Conservation (phyloP, 2,797 vertebrate genomes). For the Anomalospiza imberbis region DNA sequence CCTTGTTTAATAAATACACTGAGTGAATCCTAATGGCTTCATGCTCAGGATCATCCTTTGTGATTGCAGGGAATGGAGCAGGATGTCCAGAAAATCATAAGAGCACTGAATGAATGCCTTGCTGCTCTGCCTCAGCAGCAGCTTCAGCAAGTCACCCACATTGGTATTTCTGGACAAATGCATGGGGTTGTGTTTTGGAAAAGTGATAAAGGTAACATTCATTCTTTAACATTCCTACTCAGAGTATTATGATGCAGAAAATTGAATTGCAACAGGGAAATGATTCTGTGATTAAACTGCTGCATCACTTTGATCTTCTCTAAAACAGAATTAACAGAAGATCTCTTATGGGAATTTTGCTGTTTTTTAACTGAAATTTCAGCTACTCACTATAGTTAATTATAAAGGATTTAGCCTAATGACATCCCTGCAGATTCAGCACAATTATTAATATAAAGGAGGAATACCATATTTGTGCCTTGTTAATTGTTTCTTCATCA, state of each 20-base stretch:
- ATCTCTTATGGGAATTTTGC: neutral
- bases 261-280: neutral
- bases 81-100: constrained; percentile 79
- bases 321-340: neutral
- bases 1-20: neutral
- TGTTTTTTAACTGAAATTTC: neutral
- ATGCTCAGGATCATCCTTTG: constrained; percentile 3
- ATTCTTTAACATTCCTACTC: neutral
- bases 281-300: neutral
- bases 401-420: neutral
- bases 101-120: constrained; percentile 83
- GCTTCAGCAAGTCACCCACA: constrained; percentile 76
- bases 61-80: constrained; percentile 86
- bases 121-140: constrained; percentile 77
- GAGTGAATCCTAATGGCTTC: neutral
- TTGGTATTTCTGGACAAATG: constrained; percentile 94
- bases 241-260: neutral
- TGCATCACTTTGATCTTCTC: neutral
- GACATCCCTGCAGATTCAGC: neutral
- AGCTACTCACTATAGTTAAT: neutral
- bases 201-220: constrained; percentile 75
- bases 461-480: neutral
- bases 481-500: neutral
- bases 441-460: neutral
- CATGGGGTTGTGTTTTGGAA: constrained; percentile 94